A percentile compares a stretch with the other conserved stretches of the same genome.
Conservation (phyloP, 30 jellyfish, hydroid and myxozoan species). For the Nemopilema nomurai region DNA sequence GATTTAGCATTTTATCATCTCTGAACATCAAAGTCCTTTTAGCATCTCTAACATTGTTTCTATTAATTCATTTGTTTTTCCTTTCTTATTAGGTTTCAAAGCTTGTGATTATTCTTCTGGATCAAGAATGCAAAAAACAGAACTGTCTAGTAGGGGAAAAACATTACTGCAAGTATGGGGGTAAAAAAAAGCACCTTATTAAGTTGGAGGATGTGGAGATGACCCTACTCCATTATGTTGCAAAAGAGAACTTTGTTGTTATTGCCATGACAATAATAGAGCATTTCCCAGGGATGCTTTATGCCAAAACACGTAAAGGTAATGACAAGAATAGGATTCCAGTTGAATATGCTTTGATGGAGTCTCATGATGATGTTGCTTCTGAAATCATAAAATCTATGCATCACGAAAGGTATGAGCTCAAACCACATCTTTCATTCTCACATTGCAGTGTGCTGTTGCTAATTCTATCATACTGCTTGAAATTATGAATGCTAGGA, state of each 20-base stretch:
- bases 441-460: no score
- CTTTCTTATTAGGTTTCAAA: slow-evolving; percentile 31
- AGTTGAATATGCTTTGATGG: slow-evolving; percentile 61
- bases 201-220: slow-evolving; percentile 9
- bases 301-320: slow-evolving; percentile 45
- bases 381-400: slow-evolving; percentile 49
- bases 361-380: slow-evolving; percentile 75
- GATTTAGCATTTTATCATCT: no score
- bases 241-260: slow-evolving; percentile 61
- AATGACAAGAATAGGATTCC: slow-evolving; percentile 48
- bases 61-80: background rate
- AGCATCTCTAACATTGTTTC: background rate
- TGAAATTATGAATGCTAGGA: no score
- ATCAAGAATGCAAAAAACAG: slow-evolving; percentile 19
- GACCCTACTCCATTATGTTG: slow-evolving; percentile 82
- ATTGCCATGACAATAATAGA: slow-evolving; percentile 40
- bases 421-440: slow-evolving; percentile 5
- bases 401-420: slow-evolving; percentile 79
- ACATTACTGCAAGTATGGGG: slow-evolving; percentile 48
- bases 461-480: no score
- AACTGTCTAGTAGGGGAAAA: slow-evolving; percentile 2
- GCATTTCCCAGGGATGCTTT: slow-evolving; percentile 60
- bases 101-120: slow-evolving; percentile 33
- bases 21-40: no score
- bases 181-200: background rate